These are phyloP conservation scores for Sinosuthora webbiana DNA, from an alignment of 2,113 vertebrate species.

Conservation along the genomic window DNA sequence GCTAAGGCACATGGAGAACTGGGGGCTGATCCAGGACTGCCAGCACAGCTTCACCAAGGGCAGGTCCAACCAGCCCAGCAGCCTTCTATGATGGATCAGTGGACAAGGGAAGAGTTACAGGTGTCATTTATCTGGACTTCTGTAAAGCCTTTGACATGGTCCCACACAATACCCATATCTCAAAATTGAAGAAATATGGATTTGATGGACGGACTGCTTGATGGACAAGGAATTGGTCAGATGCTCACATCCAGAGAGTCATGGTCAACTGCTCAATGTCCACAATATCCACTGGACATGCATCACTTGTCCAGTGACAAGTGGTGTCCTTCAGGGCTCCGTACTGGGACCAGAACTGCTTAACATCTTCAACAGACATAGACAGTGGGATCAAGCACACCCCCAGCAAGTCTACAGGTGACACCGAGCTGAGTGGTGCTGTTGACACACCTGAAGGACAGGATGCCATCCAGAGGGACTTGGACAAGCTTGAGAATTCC, in stretches of 20 bases:
- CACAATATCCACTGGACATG: not conserved
- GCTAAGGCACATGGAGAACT: not conserved
- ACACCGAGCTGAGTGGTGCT: not conserved
- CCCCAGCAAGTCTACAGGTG: not conserved
- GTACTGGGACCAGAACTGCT: not conserved
- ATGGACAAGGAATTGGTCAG: not conserved
- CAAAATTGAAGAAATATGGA: fast-evolving
- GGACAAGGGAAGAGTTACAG: not conserved
- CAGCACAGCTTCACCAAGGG: not conserved
- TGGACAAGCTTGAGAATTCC: not conserved
- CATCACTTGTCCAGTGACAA: not conserved
- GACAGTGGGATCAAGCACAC: not conserved
- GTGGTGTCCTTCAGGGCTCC: not conserved
- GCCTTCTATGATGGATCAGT: not conserved
- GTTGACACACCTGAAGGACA: not conserved
- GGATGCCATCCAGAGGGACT: not conserved
- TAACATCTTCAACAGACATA: not conserved
- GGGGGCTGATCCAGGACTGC: fast-evolving
- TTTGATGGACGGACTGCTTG: not conserved
- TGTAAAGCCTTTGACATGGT: not conserved
- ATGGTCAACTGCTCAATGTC: not conserved
- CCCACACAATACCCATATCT: not conserved
- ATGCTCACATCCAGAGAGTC: not conserved
- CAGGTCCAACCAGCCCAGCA: not conserved
- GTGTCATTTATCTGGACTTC: not conserved